Evolutionary conservation across 2,797 vertebrate genomes (phyloP), one percentile per base, ranked within the genome.

Genomic region (Anguilla obscura): DNA sequence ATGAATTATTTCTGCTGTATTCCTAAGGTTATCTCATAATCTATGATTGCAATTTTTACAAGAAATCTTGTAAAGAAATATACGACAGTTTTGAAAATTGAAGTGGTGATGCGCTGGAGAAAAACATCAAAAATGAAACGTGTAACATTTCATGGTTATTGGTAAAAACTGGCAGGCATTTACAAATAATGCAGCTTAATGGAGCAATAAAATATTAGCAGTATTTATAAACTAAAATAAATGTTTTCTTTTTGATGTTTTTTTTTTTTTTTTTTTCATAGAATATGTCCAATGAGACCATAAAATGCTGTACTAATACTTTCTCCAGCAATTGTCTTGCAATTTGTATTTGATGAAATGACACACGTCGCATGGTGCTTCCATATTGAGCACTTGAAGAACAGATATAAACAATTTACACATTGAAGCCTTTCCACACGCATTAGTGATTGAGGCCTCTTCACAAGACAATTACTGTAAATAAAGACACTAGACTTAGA

Each of bases 1-100:
- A 86, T 86, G 50, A 86, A 52, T 86, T 52, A 54, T 54, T 54
- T 76, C 48, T 71, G n/a, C 45, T 76, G 66, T 74, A 66, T 86
- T 69, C 40, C 63, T 76, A 48, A 71, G 85, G 85, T 66, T 14
- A 86, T 45, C 85, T 48, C 66, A 33, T 74, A 27, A 74, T 48
- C 12, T 71, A 24, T 69, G 48, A 33, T 69, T 86, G 18, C 85
- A 52, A 69, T n/a, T 50, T 48, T 48, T 74, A 71, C 66, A 52
- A 86, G 40, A 36, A 40, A 45, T 18, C 30, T 63, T 36, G 84
- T 24, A 63, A 63, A 63, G 8, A 58, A 82, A 18, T 79, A 36
- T 24, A 45, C 6, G 16, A 30, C 8, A 9, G 21, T 82, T 82
- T 21, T 50, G 21, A 48, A 82, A 82, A 12, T 24, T 45, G 45